Percentiles rank a stretch among this genome's conserved stretches.
phyloP scores from a whole-genome alignment of 2,888 invertebrate genomes.

The Yponomeuta cagnagella region DNA sequence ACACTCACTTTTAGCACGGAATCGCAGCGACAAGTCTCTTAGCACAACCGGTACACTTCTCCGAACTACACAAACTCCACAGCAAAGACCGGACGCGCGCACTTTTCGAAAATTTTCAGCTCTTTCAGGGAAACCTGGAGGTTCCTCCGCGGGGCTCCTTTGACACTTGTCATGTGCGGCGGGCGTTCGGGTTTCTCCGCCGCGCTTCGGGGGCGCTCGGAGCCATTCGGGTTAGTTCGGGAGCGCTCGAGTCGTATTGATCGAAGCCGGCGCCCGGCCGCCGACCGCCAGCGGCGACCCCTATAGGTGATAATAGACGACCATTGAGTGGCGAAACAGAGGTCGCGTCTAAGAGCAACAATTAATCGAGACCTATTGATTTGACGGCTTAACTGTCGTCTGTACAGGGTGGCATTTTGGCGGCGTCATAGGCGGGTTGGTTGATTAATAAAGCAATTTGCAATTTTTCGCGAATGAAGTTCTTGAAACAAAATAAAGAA shows the following conservation, averaged over 20 bases:
- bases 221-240: constrained; percentile 37
- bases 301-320: constrained; percentile 50
- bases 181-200: constrained; percentile 24
- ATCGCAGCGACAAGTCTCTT: constrained; percentile 2
- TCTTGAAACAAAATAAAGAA: too few relatives aligned
- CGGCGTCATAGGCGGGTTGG: too few relatives aligned
- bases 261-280: constrained; percentile 46
- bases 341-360: constrained; percentile 54
- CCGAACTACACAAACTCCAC: not conserved
- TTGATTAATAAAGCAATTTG: too few relatives aligned
- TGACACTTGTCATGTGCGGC: constrained; percentile 69
- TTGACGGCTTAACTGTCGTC: constrained; percentile 29
- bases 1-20: constrained; percentile 13
- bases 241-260: constrained; percentile 48
- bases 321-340: constrained; percentile 30
- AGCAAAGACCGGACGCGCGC: constrained; percentile 24
- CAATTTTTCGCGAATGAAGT: too few relatives aligned
- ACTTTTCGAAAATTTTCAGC: constrained; percentile 42
- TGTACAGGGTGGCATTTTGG: not conserved
- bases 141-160: constrained; percentile 58
- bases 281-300: constrained; percentile 65
- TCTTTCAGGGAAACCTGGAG: constrained; percentile 64
- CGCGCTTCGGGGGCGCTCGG: constrained; percentile 25
- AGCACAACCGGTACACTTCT: not conserved
- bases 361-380: constrained; percentile 72